Conservation (phyloP, 2,888 invertebrate species). For the Rhagophthalmus giganteus region DNA sequence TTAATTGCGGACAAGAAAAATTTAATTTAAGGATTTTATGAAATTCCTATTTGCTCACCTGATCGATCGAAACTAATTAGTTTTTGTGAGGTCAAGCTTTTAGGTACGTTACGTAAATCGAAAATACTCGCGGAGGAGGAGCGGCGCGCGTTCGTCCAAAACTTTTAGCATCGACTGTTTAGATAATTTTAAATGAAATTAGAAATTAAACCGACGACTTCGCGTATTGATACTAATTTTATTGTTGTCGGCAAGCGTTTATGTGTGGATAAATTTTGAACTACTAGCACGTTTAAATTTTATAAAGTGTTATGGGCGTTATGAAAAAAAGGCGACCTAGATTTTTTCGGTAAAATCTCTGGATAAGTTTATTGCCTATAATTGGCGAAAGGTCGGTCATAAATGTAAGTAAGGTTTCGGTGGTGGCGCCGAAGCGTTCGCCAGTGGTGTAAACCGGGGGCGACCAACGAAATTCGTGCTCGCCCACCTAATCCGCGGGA, state of each 20-base stretch:
- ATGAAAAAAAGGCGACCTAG: too few relatives aligned
- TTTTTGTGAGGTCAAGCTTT: not conserved
- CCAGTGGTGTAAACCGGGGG: too few relatives aligned
- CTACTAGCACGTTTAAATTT: too few relatives aligned
- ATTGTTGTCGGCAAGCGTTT: not conserved
- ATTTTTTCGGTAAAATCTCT: too few relatives aligned
- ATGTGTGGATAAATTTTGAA: not conserved
- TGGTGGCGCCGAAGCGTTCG: too few relatives aligned
- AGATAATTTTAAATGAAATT: not conserved
- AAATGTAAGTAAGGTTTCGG: not conserved
- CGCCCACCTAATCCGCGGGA: too few relatives aligned
- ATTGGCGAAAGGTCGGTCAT: not conserved
- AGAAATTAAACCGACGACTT: slow-evolving; percentile 1
- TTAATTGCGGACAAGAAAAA: slow-evolving; percentile 2
- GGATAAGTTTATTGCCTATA: too few relatives aligned
- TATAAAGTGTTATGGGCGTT: too few relatives aligned
- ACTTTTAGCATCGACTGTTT: not conserved
- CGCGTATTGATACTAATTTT: slow-evolving; percentile 6
- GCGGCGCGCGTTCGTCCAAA: not conserved
- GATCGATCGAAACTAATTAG: not conserved
- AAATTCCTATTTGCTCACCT: not conserved
- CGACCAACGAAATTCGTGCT: too few relatives aligned
- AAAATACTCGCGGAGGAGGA: not conserved
- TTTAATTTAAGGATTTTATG: not conserved
- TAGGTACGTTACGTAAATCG: not conserved